These are phyloP conservation scores for Tychaedon coryphoeus DNA, from an alignment of 2,113 vertebrate species.

Conservation along the genomic window DNA sequence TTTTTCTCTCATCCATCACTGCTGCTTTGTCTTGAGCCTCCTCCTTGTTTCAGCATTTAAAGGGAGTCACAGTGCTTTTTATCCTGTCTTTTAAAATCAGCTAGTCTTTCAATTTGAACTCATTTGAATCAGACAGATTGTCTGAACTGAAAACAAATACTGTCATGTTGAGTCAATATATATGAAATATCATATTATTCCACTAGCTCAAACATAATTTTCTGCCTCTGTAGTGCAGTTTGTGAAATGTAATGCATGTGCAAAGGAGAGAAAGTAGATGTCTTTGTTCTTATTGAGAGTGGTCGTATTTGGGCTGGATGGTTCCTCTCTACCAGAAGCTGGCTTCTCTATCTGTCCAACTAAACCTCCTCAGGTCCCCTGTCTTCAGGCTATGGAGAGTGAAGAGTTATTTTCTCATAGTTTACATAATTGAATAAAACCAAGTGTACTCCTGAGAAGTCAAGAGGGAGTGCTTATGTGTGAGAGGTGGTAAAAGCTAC, in stretches of 20 bases:
- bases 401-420: not conserved
- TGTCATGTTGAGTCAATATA: not conserved
- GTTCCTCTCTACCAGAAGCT: not conserved
- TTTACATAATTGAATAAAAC: not conserved
- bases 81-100: not conserved
- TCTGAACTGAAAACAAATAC: not conserved
- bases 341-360: not conserved
- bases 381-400: not conserved
- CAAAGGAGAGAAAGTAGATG: not conserved
- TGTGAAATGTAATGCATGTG: fast-evolving
- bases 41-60: not conserved
- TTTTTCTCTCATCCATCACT: not conserved
- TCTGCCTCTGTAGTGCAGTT: not conserved
- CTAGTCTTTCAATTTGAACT: not conserved
- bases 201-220: not conserved
- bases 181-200: not conserved
- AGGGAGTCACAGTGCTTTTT: not conserved
- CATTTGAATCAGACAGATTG: not conserved
- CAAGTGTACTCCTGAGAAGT: not conserved
- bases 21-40: not conserved
- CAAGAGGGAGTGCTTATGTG: not conserved
- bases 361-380: not conserved
- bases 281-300: not conserved
- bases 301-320: not conserved
- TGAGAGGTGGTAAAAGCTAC: not conserved